phyloP scores from a whole-genome alignment of 2,797 vertebrate species.

The Onychomys torridus region DNA sequence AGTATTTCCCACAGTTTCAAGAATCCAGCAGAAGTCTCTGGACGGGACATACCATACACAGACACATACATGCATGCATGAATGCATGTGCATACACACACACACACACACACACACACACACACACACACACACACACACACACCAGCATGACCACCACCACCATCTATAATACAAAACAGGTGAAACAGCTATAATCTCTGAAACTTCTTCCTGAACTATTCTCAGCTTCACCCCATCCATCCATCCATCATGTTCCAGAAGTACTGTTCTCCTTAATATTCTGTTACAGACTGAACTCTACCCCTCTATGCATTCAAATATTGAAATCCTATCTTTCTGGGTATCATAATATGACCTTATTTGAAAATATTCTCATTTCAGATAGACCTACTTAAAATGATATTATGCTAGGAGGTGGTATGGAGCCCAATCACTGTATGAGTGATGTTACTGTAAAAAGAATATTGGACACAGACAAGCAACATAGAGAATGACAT shows the following conservation, averaged over 20 bases:
- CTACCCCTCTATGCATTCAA: too few relatives aligned
- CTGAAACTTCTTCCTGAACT: neutral
- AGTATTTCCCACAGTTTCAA: neutral
- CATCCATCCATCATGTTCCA: neutral
- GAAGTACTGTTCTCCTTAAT: neutral
- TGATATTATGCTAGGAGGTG: neutral
- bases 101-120: neutral
- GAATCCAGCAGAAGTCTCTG: neutral
- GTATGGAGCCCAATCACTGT: neutral
- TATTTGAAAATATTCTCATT: neutral
- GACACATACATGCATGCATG: neutral
- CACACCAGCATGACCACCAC: neutral
- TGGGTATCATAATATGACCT: neutral
- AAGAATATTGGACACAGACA: neutral
- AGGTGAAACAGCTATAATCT: neutral
- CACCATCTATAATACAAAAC: too few relatives aligned
- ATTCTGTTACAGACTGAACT: neutral
- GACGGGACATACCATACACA: neutral
- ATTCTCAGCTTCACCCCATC: neutral
- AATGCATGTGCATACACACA: neutral
- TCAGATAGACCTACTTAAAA: neutral
- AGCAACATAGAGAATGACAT: neutral
- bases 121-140: neutral
- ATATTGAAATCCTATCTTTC: neutral
- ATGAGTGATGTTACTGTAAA: neutral